Evolutionary conservation across 2,888 invertebrate genomes (phyloP).

Genomic region (Macroteleia sp.): DNA sequence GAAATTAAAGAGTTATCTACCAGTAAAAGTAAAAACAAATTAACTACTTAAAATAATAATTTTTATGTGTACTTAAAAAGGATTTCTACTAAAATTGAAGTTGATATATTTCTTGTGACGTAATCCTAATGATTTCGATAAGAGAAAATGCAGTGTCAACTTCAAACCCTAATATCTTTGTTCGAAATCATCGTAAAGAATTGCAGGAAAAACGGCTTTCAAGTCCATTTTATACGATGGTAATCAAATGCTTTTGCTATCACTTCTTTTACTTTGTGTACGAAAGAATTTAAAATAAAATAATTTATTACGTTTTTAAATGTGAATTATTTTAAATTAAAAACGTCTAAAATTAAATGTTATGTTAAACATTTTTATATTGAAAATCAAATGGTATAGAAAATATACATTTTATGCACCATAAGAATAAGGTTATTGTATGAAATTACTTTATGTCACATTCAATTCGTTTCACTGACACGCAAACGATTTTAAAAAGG

Average conservation of each 20-base stretch:
- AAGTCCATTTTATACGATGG: slow-evolving; percentile 12
- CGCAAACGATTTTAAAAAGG: slow-evolving; percentile 20
- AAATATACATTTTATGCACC: too few relatives aligned
- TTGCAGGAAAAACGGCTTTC: slow-evolving; percentile 7
- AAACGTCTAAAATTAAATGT: too few relatives aligned
- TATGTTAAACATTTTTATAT: neutral
- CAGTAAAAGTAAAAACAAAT: too few relatives aligned
- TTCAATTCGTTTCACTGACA: neutral
- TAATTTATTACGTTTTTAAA: too few relatives aligned
- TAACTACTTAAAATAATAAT: too few relatives aligned
- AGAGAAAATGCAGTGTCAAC: slow-evolving; percentile 25
- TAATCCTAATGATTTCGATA: slow-evolving; percentile 33
- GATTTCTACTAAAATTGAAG: neutral
- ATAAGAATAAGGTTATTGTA: too few relatives aligned
- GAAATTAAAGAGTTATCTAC: too few relatives aligned
- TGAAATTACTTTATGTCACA: too few relatives aligned
- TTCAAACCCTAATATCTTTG: slow-evolving; percentile 23
- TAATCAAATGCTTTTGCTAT: slow-evolving; percentile 22
- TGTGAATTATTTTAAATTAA: too few relatives aligned
- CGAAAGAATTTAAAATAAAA: neutral
- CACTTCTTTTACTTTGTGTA: too few relatives aligned
- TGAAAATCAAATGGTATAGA: too few relatives aligned
- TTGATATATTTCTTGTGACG: slow-evolving; percentile 9
- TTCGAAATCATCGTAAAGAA: slow-evolving; percentile 23
- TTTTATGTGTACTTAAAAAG: neutral